phyloP scores from a whole-genome alignment of 2,797 vertebrate species.

The Sparidentex hasta region DNA sequence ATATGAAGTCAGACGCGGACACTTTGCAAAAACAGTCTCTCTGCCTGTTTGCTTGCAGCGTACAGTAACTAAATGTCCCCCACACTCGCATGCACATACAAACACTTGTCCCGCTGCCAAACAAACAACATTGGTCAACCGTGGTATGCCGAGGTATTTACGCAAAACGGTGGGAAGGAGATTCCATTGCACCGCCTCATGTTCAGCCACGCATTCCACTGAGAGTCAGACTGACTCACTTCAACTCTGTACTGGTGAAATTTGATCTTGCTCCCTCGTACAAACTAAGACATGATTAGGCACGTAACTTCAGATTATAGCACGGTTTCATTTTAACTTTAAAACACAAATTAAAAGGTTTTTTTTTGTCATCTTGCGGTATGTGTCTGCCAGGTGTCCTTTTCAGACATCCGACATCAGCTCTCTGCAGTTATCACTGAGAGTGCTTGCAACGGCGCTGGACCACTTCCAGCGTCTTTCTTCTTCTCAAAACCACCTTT shows the following conservation, averaged over 20 bases:
- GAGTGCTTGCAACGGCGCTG: neutral
- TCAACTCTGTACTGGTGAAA: slow-evolving; percentile 26
- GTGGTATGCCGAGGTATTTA: slow-evolving; percentile 71
- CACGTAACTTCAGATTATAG: slow-evolving; percentile 9
- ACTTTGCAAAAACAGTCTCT: neutral
- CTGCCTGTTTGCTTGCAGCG: slow-evolving; percentile 27
- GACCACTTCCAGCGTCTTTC: neutral
- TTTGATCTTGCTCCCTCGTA: slow-evolving; percentile 31
- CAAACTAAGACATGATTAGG: slow-evolving; percentile 12
- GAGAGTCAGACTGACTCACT: slow-evolving; percentile 47
- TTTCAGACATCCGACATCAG: neutral
- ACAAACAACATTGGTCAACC: slow-evolving; percentile 66
- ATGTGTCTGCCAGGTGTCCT: neutral
- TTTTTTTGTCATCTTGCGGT: neutral
- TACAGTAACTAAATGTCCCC: neutral
- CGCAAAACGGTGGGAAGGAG: slow-evolving; percentile 62
- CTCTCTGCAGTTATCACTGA: neutral
- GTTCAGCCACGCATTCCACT: slow-evolving; percentile 60
- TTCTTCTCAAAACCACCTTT: neutral
- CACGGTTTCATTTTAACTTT: slow-evolving; percentile 4
- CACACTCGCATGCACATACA: slow-evolving; percentile 25
- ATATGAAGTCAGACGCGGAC: slow-evolving; percentile 12
- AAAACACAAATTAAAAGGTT: neutral
- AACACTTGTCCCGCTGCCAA: slow-evolving; percentile 47
- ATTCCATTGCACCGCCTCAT: slow-evolving; percentile 60